Percentiles rank a stretch among this genome's conserved stretches.
phyloP scores from a whole-genome alignment of 2,797 vertebrate genomes.

The Labroides dimidiatus region DNA sequence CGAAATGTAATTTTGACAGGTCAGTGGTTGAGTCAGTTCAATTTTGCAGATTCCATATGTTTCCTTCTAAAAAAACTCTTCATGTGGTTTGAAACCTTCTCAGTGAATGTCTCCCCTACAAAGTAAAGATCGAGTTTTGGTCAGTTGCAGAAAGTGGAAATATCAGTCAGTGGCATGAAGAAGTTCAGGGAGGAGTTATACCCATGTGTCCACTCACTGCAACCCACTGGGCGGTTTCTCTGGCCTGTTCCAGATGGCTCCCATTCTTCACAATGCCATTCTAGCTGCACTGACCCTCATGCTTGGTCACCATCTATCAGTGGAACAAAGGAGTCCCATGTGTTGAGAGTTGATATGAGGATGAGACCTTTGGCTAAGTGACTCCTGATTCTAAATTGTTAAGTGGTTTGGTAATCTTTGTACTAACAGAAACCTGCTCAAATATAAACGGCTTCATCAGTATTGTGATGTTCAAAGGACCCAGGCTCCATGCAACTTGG shows the following conservation, averaged over 20 bases:
- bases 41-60: neutral
- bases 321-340: conserved; percentile 21
- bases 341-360: neutral
- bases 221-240: conserved; percentile 2
- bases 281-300: conserved; percentile 22
- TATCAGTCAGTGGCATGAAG: neutral
- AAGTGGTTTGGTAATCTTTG: too few relatives aligned
- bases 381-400: neutral
- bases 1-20: too few relatives aligned
- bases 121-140: neutral
- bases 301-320: conserved; percentile 36
- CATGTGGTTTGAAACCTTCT: neutral
- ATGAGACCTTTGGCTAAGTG: neutral
- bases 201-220: conserved; percentile 2
- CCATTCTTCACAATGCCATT: conserved; percentile 25
- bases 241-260: conserved; percentile 35
- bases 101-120: neutral
- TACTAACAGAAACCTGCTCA: too few relatives aligned
- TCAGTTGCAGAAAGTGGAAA: neutral
- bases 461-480: too few relatives aligned
- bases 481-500: too few relatives aligned
- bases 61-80: neutral
- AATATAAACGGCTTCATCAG: too few relatives aligned
- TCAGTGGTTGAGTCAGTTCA: too few relatives aligned
- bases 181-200: neutral